Base-by-base conservation (phyloP, 1,140 invertebrate species). In the Gonioctena quinquepunctata region DNA sequence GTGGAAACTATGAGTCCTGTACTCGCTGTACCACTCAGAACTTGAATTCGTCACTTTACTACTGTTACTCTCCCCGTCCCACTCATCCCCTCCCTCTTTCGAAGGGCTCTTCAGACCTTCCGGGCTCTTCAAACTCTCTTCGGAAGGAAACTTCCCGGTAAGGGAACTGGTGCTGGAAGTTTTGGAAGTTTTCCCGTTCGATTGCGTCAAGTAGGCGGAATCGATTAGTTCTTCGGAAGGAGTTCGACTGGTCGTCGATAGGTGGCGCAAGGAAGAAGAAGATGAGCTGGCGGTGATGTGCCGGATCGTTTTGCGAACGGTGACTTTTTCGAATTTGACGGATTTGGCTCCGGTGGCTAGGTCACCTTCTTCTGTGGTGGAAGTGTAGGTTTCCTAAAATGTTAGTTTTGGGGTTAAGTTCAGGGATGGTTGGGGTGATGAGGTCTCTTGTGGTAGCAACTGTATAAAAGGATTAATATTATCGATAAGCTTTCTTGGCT, bases 311-410 rank as follows among this genome's bases (percentile, higher is more conserved):
- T 89, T 88, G 66, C 84, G 84, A 61, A 91, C 84, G 13, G 86
- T 88, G 75, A 92, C 87, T 79, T 89, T 87, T 78, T 92, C 89
- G 71, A 90, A 90, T 78, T 90, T 91, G 19, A 91, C 88, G 57
- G 89, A 85, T 67, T 88, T 89, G 1, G 87, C 84, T 1, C 88
- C 89, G 42, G 85, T 75, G 52, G 85, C 86, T 8, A 88, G 77
- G 70, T 91, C 89, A 48, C 89, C 88, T 80, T 91, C 89, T 78
- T 91, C 88, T 28, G 88, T 82, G 42, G 88, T 81, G 3, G 85
- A 80, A 61, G 89, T 88, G 66, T 83, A 85, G 21, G 86, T 85
- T 61, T 89, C 88, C 77, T 89, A 87, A 68, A 86, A 76, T 3
- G n/a, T 19, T 19, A 54, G 11, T 3, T 42, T 42, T n/a, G 52